Evolutionary conservation across 2,888 invertebrate genomes (phyloP).

Genomic region (Hartigia nigra): DNA sequence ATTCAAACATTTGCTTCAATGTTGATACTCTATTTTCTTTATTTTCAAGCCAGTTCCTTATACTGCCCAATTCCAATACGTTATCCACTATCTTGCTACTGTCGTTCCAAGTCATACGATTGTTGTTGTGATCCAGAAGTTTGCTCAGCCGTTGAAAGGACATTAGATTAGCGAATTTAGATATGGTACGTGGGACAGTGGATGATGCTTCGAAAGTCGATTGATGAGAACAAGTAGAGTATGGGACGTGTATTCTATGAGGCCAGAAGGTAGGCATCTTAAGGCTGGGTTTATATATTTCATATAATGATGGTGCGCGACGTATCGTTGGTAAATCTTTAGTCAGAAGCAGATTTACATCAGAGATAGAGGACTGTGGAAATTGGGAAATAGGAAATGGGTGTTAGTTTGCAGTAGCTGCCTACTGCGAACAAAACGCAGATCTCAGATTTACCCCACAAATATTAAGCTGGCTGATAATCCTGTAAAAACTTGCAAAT

Average conservation of each 20-base stretch:
- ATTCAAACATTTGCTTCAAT: constrained; percentile 19
- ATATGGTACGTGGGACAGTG: constrained; percentile 16
- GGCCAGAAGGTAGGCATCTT: constrained; percentile 3
- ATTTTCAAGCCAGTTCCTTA: constrained; percentile 20
- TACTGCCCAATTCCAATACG: constrained; percentile 11
- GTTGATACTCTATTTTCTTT: constrained; percentile 17
- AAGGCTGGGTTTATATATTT: constrained; percentile 8
- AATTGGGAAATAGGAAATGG: neutral
- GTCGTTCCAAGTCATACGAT: constrained; percentile 21
- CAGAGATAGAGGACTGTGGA: neutral
- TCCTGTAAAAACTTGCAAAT: neutral
- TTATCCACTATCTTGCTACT: constrained; percentile 18
- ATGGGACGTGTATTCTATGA: constrained; percentile 1
- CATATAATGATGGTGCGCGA: neutral
- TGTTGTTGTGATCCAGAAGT: constrained; percentile 27
- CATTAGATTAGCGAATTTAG: constrained; percentile 18
- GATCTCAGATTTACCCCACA: neutral
- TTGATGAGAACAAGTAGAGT: constrained; percentile 6
- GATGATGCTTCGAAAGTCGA: neutral
- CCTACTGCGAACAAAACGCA: neutral
- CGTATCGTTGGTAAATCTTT: neutral
- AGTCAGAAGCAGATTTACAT: neutral
- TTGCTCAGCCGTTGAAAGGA: constrained; percentile 19
- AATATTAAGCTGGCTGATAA: neutral
- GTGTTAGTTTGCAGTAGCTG: neutral